Percentiles rank a stretch among this genome's conserved stretches.
phyloP scores from a whole-genome alignment of 2,888 invertebrate genomes.

The Ophioninae sp. region DNA sequence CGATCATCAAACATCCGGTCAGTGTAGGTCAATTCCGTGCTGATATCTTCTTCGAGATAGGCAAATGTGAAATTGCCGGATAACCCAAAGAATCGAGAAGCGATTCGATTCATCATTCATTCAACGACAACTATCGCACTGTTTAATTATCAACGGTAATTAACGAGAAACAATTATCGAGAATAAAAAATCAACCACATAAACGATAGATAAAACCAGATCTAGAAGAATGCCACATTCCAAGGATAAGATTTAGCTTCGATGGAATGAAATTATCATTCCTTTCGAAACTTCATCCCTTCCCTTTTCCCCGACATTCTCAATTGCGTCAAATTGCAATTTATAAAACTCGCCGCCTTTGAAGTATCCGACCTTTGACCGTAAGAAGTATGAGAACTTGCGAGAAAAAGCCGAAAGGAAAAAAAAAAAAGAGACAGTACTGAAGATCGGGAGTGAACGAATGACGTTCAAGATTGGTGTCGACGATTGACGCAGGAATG shows the following conservation, averaged over 20 bases:
- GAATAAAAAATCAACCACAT: not conserved
- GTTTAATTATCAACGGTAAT: no score
- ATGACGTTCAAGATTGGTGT: not conserved
- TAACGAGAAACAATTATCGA: no score
- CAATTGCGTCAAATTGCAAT: not conserved
- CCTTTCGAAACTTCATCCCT: not conserved
- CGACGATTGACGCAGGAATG: not conserved
- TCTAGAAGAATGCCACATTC: not conserved
- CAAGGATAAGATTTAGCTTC: not conserved
- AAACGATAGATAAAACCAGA: not conserved
- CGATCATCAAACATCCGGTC: slow-evolving; percentile 28
- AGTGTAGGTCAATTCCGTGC: slow-evolving; percentile 17
- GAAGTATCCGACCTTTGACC: not conserved
- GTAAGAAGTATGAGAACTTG: not conserved
- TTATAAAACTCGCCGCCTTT: not conserved
- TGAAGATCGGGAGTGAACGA: not conserved
- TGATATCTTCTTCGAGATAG: not conserved
- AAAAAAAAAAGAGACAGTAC: not conserved
- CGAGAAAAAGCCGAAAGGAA: not conserved
- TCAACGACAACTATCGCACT: not conserved
- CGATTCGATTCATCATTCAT: not conserved
- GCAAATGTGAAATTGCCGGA: not conserved
- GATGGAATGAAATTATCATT: not conserved
- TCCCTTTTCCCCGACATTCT: not conserved
- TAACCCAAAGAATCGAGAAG: not conserved